A percentile compares a stretch with the other conserved stretches of the same genome.
phyloP scores from a whole-genome alignment of 2,888 invertebrate species.

The Acleris literana region DNA sequence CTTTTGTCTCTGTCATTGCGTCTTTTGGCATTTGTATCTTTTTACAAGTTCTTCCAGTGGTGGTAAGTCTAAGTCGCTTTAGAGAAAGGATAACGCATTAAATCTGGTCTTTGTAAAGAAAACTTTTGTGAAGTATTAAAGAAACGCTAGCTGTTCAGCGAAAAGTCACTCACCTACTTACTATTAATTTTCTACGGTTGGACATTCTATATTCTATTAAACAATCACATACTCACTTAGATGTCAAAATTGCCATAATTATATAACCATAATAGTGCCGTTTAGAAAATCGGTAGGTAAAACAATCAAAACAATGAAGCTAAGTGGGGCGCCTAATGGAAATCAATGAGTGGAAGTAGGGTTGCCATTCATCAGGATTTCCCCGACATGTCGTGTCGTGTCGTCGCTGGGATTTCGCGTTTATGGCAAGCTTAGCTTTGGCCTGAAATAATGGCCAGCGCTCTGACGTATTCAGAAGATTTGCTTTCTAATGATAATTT shows the following conservation, averaged over 20 bases:
- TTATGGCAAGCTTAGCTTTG: slow-evolving; percentile 33
- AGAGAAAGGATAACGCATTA: slow-evolving; percentile 57
- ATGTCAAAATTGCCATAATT: too few species aligned
- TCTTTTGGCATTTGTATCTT: slow-evolving; percentile 50
- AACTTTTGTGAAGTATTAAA: slow-evolving; percentile 53
- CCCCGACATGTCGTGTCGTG: slow-evolving; percentile 26
- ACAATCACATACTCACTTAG: not conserved
- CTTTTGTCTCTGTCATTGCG: slow-evolving; percentile 52
- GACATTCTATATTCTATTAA: too few species aligned
- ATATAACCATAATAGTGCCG: not conserved
- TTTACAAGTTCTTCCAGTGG: slow-evolving; percentile 55
- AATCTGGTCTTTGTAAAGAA: slow-evolving; percentile 51
- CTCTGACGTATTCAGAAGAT: slow-evolving; percentile 16
- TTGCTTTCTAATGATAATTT: not conserved
- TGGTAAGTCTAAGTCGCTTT: slow-evolving; percentile 54
- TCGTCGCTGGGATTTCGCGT: slow-evolving; percentile 26
- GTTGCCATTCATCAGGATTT: slow-evolving; percentile 37
- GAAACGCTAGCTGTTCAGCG: slow-evolving; percentile 38
- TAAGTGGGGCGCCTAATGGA: slow-evolving; percentile 46
- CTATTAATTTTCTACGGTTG: not conserved
- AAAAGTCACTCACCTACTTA: slow-evolving; percentile 20
- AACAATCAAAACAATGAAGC: slow-evolving; percentile 41
- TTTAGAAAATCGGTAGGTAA: slow-evolving; percentile 9
- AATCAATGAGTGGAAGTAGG: slow-evolving; percentile 55
- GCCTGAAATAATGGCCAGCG: slow-evolving; percentile 17